Evolutionary conservation across 2,113 vertebrate species (phyloP).

Genomic region (Numenius arquata): DNA sequence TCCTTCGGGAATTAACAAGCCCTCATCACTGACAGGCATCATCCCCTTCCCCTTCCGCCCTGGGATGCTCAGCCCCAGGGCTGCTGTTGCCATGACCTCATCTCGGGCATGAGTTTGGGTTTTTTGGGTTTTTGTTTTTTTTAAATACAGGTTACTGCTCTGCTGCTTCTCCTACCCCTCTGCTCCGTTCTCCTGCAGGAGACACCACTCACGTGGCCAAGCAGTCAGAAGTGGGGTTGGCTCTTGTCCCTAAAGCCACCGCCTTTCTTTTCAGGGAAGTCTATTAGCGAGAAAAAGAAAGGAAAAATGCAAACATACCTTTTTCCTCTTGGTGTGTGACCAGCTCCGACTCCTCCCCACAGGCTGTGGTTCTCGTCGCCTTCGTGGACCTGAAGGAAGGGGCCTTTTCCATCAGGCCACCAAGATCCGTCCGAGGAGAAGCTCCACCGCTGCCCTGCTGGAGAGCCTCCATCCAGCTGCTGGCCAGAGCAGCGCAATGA

Average conservation of each 20-base stretch:
- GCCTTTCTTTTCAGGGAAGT: background rate
- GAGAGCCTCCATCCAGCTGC: background rate
- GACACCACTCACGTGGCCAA: rapidly evolving
- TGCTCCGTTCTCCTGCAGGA: background rate
- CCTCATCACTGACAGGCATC: background rate
- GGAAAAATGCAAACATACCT: background rate
- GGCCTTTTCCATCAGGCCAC: background rate
- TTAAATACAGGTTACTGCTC: background rate
- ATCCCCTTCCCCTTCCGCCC: background rate
- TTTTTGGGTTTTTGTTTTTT: background rate
- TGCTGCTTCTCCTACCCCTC: background rate
- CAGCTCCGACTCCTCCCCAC: background rate
- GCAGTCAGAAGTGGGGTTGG: background rate
- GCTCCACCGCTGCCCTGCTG: background rate
- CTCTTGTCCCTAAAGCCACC: background rate
- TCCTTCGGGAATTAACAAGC: background rate
- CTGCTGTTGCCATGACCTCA: background rate
- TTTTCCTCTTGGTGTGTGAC: background rate
- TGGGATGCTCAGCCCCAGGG: background rate
- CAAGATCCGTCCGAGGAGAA: background rate
- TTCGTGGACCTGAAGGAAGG: background rate
- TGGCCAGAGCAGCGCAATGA: background rate
- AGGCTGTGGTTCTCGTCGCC: background rate
- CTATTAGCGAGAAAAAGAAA: background rate
- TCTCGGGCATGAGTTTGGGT: background rate